Evolutionary conservation across 2,888 invertebrate genomes (phyloP).

Genomic region (Cerastoderma edule): DNA sequence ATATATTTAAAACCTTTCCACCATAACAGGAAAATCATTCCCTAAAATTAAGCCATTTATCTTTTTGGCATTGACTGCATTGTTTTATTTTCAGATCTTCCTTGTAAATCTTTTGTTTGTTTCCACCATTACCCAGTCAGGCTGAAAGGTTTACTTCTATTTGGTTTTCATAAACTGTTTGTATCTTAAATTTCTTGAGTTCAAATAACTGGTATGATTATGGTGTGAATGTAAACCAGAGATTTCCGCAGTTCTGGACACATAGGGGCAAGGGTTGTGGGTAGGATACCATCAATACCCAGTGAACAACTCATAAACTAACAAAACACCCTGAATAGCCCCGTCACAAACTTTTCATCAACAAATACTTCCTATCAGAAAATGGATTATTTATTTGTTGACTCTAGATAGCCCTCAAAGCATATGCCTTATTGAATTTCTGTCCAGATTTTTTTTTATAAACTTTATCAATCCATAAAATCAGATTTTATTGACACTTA

Average conservation of each 20-base stretch:
- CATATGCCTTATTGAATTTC: constrained; percentile 19
- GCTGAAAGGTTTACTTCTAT: too few species aligned
- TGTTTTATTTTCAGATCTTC: too few species aligned
- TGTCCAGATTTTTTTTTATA: constrained; percentile 4
- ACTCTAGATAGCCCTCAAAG: constrained; percentile 29
- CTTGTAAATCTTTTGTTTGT: too few species aligned
- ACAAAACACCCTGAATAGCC: constrained; percentile 25
- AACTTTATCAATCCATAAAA: constrained; percentile 22
- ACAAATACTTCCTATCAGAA: constrained; percentile 35
- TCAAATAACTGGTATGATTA: too few species aligned
- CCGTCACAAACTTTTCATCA: constrained; percentile 46
- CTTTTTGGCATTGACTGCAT: not conserved
- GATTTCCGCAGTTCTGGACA: too few species aligned
- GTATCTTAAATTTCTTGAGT: too few species aligned
- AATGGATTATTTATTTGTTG: constrained; percentile 55
- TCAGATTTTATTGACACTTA: constrained; percentile 17
- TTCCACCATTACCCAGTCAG: too few species aligned
- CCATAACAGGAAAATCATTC: not conserved
- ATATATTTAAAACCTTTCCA: constrained; percentile 7
- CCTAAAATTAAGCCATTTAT: not conserved
- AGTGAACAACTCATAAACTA: constrained; percentile 22
- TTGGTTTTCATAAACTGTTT: too few species aligned
- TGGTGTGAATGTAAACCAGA: too few species aligned
- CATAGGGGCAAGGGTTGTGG: not conserved
- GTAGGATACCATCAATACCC: constrained; percentile 19